Base-by-base conservation (phyloP, 2,888 invertebrate genomes). In the Meteorus colon region DNA sequence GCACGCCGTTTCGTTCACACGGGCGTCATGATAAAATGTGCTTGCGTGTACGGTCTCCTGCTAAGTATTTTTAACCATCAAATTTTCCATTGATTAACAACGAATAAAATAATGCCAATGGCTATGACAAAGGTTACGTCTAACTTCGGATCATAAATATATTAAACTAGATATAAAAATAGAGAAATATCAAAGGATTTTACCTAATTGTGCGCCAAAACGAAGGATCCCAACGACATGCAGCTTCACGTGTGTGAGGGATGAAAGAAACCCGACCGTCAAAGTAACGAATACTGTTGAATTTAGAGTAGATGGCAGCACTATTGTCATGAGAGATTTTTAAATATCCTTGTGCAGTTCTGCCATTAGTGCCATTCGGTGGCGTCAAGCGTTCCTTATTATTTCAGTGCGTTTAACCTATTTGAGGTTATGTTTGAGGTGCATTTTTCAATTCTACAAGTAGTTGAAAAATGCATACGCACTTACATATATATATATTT, bases 131-230 rank as follows among this genome's bases (percentile, higher is more conserved):
- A 8, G 10, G 8, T 4, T 55, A 55, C 5, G 3, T 19, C 6
- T 4, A 24, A 19, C 10, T 6, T 5, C 19, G 8, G 1, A 5
- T 4, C 5, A 62, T 14, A 29, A 27, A 16, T 60, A 24, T 10
- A 60, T 55, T n/a, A 12, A 60, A 77, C 69, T 51, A 66, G 24
- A 68, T 66, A 1, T 60, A 16, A 41, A 55, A 19, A 8, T 16
- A n/a, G 73, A 72, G 78, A 67, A 68, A 73, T 59, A 24, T 14
- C 19, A 51, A 73, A 75, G 6, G 2, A 71, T 77, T 79, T 84
- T 85, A 86, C 84, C 86, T 83, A 84, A 82, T 85, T 86, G 84
- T 86, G 83, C 84, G 85, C 83, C 82, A 84, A 86, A 83, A 80
- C 79, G 83, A 81, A 82, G 78, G 81, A 82, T 80, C 80, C 80